These are phyloP conservation scores for Styela plicata DNA, from an alignment of 23 tunicate species.

Conservation along the genomic window DNA sequence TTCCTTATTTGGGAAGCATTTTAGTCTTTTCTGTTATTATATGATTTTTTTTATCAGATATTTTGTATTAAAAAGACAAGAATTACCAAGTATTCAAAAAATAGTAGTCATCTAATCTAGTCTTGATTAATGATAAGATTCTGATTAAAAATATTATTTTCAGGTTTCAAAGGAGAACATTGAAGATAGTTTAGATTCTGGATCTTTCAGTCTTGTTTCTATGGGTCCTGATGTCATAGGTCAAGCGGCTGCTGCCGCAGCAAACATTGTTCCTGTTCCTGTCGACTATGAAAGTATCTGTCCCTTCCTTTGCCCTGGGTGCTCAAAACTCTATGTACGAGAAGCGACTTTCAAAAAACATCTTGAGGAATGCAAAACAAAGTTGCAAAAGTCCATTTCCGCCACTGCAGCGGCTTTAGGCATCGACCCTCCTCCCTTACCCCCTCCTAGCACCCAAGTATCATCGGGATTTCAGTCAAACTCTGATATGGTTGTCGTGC, in stretches of 20 bases:
- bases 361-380: slow-evolving; percentile 71
- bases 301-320: slow-evolving; percentile 92
- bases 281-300: slow-evolving; percentile 62
- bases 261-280: slow-evolving; percentile 76
- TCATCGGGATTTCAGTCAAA: slow-evolving; percentile 11
- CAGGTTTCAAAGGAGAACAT: not conserved
- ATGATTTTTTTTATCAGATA: no score
- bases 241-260: slow-evolving; percentile 94
- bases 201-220: not conserved
- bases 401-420: slow-evolving; percentile 81
- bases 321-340: slow-evolving; percentile 92
- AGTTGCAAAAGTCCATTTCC: slow-evolving; percentile 17
- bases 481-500: slow-evolving; percentile 13
- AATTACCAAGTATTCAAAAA: no score
- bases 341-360: slow-evolving; percentile 96
- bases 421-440: slow-evolving; percentile 68
- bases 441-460: slow-evolving; percentile 21
- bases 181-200: not conserved
- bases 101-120: no score
- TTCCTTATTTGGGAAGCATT: no score
- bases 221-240: slow-evolving; percentile 67
- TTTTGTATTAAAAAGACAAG: no score
- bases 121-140: no score
- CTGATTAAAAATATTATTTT: no score
- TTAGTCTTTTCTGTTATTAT: no score